phyloP scores from a whole-genome alignment of 2,113 vertebrate species.

The Potamarius usumacintae region DNA sequence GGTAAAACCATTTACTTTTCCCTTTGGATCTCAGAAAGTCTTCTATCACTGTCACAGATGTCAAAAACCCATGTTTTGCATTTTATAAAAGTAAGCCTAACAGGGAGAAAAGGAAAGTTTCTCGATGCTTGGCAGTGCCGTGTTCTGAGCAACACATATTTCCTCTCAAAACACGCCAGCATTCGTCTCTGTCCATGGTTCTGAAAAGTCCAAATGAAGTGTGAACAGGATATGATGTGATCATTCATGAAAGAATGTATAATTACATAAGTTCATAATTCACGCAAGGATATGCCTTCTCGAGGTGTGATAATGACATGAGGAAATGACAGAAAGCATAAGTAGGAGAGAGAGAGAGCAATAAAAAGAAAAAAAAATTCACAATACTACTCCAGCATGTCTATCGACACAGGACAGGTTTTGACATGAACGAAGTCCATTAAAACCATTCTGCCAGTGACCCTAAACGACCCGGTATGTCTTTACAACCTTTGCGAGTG shows the following conservation, averaged over 20 bases:
- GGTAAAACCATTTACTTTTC: neutral
- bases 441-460: neutral
- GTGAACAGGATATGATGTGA: neutral
- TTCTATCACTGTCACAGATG: neutral
- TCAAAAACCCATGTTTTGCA: neutral
- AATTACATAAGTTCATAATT: slow-evolving; percentile 60
- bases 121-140: neutral
- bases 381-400: neutral
- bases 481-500: slow-evolving; percentile 8
- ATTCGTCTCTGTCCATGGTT: neutral
- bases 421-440: neutral
- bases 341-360: neutral
- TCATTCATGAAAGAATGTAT: slow-evolving; percentile 47
- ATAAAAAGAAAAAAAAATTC: neutral
- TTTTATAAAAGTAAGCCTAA: neutral
- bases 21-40: neutral
- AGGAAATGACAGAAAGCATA: slow-evolving; percentile 8
- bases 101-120: neutral
- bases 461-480: slow-evolving; percentile 9
- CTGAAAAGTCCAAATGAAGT: neutral
- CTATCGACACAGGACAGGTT: neutral
- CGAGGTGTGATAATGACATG: slow-evolving; percentile 55
- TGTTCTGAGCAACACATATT: neutral
- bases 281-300: slow-evolving; percentile 56
- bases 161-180: neutral